Conservation (phyloP, 2,888 invertebrate species). For the Entomobrya proxima region DNA sequence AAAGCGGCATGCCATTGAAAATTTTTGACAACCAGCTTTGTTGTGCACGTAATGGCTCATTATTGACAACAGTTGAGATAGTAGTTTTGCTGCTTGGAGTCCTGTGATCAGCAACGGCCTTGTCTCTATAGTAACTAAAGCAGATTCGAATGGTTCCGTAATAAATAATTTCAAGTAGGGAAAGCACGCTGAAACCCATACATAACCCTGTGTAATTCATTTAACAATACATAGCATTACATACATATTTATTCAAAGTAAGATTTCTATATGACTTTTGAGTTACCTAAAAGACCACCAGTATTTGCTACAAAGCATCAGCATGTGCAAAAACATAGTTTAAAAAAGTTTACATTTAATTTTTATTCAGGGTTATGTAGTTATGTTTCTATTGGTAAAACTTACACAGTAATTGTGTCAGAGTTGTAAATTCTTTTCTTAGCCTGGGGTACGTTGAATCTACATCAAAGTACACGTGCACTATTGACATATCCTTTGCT, state of each 20-base stretch:
- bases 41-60: too few relatives aligned
- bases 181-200: conserved; percentile 70
- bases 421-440: background rate
- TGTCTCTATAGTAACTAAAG: conserved; percentile 1
- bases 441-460: background rate
- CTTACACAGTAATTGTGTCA: background rate
- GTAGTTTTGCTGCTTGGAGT: background rate
- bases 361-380: too few relatives aligned
- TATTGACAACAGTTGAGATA: too few relatives aligned
- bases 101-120: background rate
- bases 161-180: conserved; percentile 68
- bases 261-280: too few relatives aligned
- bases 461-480: background rate
- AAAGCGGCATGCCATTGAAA: too few relatives aligned
- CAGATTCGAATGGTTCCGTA: conserved; percentile 60
- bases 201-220: too few relatives aligned
- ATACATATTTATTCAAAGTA: too few relatives aligned
- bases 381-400: too few relatives aligned
- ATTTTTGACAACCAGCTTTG: too few relatives aligned
- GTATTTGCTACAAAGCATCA: background rate
- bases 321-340: too few relatives aligned
- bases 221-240: too few relatives aligned
- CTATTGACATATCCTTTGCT: background rate
- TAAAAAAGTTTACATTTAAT: too few relatives aligned
- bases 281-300: background rate